Conservation (phyloP, 2,797 vertebrate species). For the Danio albolineatus region DNA sequence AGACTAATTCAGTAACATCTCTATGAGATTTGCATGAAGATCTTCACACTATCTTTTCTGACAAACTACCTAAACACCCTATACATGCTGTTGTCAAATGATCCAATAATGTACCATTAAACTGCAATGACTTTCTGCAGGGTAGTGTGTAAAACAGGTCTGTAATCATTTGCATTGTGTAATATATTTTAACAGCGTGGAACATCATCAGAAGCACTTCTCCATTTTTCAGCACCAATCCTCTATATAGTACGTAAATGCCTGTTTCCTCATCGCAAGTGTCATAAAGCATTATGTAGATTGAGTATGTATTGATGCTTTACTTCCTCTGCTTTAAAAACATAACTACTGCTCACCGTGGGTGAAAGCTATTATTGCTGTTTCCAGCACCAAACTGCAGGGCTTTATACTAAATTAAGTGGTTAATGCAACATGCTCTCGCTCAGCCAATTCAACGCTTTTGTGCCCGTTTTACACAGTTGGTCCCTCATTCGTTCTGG, state of each 20-base stretch:
- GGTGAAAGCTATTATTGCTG: constrained; percentile 9
- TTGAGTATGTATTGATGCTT: background rate
- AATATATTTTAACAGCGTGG: constrained; percentile 39
- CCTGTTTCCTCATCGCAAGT: constrained; percentile 40
- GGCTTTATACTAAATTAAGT: constrained; percentile 35
- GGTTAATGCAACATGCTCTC: background rate
- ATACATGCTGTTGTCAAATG: constrained; percentile 40
- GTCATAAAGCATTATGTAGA: constrained; percentile 45
- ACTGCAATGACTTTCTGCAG: constrained; percentile 54
- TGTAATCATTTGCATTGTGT: constrained; percentile 48
- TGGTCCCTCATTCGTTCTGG: background rate
- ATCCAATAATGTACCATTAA: constrained; percentile 59
- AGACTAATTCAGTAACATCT: constrained; percentile 12
- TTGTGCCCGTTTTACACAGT: constrained; percentile 8
- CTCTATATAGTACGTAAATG: constrained; percentile 26
- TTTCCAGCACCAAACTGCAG: constrained; percentile 17
- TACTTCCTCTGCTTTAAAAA: constrained; percentile 15
- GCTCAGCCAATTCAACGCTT: background rate
- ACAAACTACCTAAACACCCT: constrained; percentile 6
- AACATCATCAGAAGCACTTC: background rate
- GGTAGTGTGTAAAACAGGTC: constrained; percentile 47
- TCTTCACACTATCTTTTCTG: background rate
- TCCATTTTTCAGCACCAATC: constrained; percentile 11
- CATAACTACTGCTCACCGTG: background rate
- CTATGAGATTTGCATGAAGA: constrained; percentile 1